Percentiles rank a stretch among this genome's conserved stretches.
These are phyloP conservation scores for Caenorhabditis sulstoni DNA, from an alignment of 2,888 invertebrate species.

Conservation along the genomic window DNA sequence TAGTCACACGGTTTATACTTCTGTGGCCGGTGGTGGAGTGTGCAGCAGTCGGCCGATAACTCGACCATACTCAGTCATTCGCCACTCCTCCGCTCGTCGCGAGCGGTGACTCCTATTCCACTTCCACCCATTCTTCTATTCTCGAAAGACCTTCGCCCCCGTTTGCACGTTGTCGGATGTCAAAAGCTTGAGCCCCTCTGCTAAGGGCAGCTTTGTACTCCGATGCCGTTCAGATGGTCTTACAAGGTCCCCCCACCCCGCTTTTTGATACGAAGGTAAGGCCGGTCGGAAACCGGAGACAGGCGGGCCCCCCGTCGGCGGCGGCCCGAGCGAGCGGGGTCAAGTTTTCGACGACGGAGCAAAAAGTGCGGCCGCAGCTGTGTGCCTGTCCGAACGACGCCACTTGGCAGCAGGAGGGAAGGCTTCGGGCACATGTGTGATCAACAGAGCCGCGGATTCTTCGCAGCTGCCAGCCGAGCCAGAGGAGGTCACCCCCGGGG, in stretches of 20 bases:
- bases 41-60: too few relatives aligned
- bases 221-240: conserved; percentile 51
- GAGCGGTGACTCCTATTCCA: conserved; percentile 3
- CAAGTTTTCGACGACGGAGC: conserved; percentile 17
- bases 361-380: conserved; percentile 36
- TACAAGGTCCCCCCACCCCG: not conserved
- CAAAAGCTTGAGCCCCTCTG: conserved; percentile 20
- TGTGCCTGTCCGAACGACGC: conserved; percentile 5
- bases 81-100: not conserved
- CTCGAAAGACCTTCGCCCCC: conserved; percentile 5
- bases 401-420: conserved; percentile 3
- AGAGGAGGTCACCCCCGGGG: conserved; percentile 31
- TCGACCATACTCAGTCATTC: not conserved
- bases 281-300: conserved; percentile 6
- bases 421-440: conserved; percentile 25
- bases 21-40: too few relatives aligned
- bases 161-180: conserved; percentile 42
- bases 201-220: conserved; percentile 43
- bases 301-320: not conserved
- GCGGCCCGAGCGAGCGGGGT: not conserved
- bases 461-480: conserved; percentile 33
- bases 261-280: not conserved
- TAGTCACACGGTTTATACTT: too few relatives aligned
- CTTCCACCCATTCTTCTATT: too few relatives aligned
- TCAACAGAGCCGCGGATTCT: conserved; percentile 1